phyloP scores from a whole-genome alignment of 2,888 invertebrate genomes.

The Drosophila koepferae region DNA sequence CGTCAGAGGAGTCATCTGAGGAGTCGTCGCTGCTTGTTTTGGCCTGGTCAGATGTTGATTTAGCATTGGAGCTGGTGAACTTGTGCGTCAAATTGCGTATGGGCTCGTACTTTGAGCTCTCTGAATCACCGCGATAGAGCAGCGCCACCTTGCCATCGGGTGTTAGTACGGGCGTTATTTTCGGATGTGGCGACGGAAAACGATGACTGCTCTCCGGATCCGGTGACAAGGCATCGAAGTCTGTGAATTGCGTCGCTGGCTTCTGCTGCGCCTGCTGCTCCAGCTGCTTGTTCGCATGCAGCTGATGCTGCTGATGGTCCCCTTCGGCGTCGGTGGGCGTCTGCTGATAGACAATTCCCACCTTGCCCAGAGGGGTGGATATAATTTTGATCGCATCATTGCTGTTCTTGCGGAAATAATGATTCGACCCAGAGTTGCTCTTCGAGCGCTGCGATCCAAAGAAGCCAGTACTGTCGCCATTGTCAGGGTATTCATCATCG shows the following conservation, averaged over 20 bases:
- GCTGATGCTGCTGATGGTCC: slow-evolving; percentile 53
- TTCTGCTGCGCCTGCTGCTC: slow-evolving; percentile 77
- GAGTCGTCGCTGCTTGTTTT: slow-evolving; percentile 33
- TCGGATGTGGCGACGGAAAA: slow-evolving; percentile 84
- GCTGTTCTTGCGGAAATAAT: slow-evolving; percentile 84
- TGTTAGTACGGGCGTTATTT: slow-evolving; percentile 86
- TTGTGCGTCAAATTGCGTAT: slow-evolving; percentile 85
- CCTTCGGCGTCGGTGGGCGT: slow-evolving; percentile 73
- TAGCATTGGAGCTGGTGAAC: slow-evolving; percentile 69
- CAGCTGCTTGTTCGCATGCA: slow-evolving; percentile 68
- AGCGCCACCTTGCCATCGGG: slow-evolving; percentile 86
- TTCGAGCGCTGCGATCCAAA: slow-evolving; percentile 79
- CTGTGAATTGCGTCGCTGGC: slow-evolving; percentile 77
- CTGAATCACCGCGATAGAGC: slow-evolving; percentile 85
- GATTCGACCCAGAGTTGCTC: slow-evolving; percentile 72
- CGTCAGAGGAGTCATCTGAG: slow-evolving; percentile 73
- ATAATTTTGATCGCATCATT: slow-evolving; percentile 86
- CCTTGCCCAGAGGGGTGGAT: slow-evolving; percentile 85
- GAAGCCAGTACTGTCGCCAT: slow-evolving; percentile 76
- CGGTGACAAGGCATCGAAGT: slow-evolving; percentile 84
- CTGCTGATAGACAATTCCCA: slow-evolving; percentile 85
- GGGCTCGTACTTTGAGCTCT: slow-evolving; percentile 85
- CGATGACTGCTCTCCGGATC: slow-evolving; percentile 85
- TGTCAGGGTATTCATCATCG: slow-evolving; percentile 82
- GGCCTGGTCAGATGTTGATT: slow-evolving; percentile 43